phyloP scores from a whole-genome alignment of 2,888 invertebrate species.

The Caenorhabditis drosophilae region DNA sequence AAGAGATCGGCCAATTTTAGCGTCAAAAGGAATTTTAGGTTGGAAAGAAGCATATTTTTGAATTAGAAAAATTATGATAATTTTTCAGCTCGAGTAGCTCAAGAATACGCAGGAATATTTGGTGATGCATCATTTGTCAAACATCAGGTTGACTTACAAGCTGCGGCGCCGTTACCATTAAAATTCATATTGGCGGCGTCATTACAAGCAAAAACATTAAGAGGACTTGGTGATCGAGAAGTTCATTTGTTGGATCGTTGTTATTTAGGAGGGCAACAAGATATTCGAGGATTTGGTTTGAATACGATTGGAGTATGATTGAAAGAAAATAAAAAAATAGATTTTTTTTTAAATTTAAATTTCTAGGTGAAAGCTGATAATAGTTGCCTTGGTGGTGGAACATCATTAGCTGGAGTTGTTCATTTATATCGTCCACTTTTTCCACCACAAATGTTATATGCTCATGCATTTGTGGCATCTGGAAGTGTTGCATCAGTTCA shows the following conservation, averaged over 20 bases:
- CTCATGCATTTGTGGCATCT: slow-evolving; percentile 85
- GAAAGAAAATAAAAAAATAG: slow-evolving; percentile 2
- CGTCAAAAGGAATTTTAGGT: slow-evolving; percentile 52
- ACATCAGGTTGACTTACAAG: slow-evolving; percentile 77
- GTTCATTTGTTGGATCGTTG: slow-evolving; percentile 73
- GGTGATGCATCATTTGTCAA: slow-evolving; percentile 90
- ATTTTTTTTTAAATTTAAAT: slow-evolving; percentile 7
- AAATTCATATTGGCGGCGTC: slow-evolving; percentile 69
- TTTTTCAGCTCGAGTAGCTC: slow-evolving; percentile 72
- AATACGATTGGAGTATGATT: slow-evolving; percentile 69
- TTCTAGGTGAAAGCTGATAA: slow-evolving; percentile 79
- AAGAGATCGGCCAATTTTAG: slow-evolving; percentile 63
- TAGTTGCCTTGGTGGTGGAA: slow-evolving; percentile 73
- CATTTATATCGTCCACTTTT: slow-evolving; percentile 85
- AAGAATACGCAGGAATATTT: slow-evolving; percentile 87
- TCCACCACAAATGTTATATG: slow-evolving; percentile 78
- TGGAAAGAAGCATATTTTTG: too few species aligned
- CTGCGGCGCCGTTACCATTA: slow-evolving; percentile 76
- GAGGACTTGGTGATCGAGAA: slow-evolving; percentile 53
- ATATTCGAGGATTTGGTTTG: slow-evolving; percentile 84
- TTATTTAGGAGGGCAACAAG: slow-evolving; percentile 87
- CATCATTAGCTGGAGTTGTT: slow-evolving; percentile 84
- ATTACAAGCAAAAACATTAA: slow-evolving; percentile 42
- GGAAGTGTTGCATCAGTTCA: slow-evolving; percentile 60
- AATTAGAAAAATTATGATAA: too few species aligned